Conservation (phyloP, 2,888 invertebrate species). For the Luffia ferchaultella region DNA sequence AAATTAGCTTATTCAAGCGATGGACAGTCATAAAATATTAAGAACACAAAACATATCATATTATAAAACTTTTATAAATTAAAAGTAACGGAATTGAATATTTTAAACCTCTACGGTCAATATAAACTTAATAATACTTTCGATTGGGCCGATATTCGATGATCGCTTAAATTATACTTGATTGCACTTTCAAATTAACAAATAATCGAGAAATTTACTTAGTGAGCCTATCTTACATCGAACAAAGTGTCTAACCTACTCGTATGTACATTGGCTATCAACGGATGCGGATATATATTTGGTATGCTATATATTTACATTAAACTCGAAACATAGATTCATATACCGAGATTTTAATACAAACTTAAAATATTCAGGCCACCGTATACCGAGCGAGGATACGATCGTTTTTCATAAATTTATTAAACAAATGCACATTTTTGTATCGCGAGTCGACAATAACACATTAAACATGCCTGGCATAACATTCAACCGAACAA, state of each 20-base stretch:
- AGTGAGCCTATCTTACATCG: constrained; percentile 37
- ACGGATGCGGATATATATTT: constrained; percentile 44
- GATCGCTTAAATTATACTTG: constrained; percentile 56
- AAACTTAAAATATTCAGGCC: constrained; percentile 51
- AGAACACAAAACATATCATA: constrained; percentile 38
- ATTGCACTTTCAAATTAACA: constrained; percentile 46
- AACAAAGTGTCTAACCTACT: constrained; percentile 16
- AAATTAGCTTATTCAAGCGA: background rate
- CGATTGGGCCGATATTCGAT: constrained; percentile 53
- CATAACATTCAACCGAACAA: constrained; percentile 2
- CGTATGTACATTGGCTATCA: constrained; percentile 44
- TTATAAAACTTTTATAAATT: constrained; percentile 60
- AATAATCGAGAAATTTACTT: background rate
- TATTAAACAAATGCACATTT: constrained; percentile 48
- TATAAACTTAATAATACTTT: constrained; percentile 67
- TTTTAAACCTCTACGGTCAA: constrained; percentile 60
- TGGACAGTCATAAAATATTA: constrained; percentile 1
- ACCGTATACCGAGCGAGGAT: constrained; percentile 54
- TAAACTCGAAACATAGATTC: constrained; percentile 30
- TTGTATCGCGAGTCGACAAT: constrained; percentile 45
- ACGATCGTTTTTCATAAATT: constrained; percentile 22
- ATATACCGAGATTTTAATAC: constrained; percentile 10
- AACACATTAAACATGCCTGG: background rate
- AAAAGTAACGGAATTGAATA: constrained; percentile 60
- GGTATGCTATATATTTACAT: constrained; percentile 59